A percentile compares a stretch with the other conserved stretches of the same genome.
These are phyloP conservation scores for Trachelipus rathkii DNA, from an alignment of 1,140 invertebrate genomes.

Conservation along the genomic window DNA sequence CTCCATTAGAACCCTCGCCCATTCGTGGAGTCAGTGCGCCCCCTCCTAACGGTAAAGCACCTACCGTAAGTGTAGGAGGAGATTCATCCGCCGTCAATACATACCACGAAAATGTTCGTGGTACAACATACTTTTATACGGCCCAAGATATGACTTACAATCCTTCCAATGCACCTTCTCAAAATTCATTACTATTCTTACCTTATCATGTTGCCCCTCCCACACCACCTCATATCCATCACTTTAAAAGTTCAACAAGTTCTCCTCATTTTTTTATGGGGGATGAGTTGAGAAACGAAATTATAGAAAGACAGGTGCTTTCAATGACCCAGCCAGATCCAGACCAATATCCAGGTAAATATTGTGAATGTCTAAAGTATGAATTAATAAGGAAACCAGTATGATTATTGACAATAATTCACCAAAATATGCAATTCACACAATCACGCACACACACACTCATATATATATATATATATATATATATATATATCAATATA, in stretches of 20 bases:
- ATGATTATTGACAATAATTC: no score
- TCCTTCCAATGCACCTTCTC: constrained; percentile 44
- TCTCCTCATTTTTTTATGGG: constrained; percentile 64
- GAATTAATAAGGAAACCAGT: no score
- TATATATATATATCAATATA: no score
- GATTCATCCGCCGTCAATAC: constrained; percentile 21
- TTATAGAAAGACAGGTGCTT: constrained; percentile 70
- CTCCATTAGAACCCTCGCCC: constrained; percentile 28
- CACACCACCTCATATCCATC: constrained; percentile 38
- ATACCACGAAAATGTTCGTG: constrained; percentile 68
- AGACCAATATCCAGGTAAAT: constrained; percentile 58
- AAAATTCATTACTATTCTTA: constrained; percentile 29
- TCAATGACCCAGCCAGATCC: constrained; percentile 65
- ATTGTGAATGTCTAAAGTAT: no score
- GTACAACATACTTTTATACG: constrained; percentile 87
- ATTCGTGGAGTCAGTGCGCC: constrained; percentile 26
- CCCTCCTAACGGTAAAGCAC: constrained; percentile 24
- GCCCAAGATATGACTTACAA: constrained; percentile 53
- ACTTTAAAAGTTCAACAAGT: constrained; percentile 43
- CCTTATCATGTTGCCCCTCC: constrained; percentile 40
- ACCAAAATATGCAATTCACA: no score
- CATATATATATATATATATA: no score
- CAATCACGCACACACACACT: no score
- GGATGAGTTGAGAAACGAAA: constrained; percentile 69
- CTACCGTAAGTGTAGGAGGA: constrained; percentile 1